Evolutionary conservation across 2,888 invertebrate genomes (phyloP), one percentile per base, ranked within the genome.

Genomic region (Dendrolimus houi): DNA sequence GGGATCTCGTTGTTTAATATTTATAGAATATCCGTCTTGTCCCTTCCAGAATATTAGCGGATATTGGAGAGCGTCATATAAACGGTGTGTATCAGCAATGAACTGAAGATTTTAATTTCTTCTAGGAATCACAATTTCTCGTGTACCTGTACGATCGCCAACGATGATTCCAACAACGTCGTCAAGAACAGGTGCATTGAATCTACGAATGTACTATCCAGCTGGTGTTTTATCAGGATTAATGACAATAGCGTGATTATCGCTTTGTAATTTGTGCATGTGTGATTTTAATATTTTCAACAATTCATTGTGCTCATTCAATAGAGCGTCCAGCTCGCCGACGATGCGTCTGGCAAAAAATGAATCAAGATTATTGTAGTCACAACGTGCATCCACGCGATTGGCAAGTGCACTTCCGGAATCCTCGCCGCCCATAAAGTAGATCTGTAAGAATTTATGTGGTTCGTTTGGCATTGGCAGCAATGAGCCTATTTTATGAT

Each of bases 161-260:
- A 63, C 59, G 42, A 64, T 61, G 55, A 65, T 59, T 56, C 57
- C 59, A 59, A 60, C 63, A 56, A 64, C 62, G 54, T 62, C 67
- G 12, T 64, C 60, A 59, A 62, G 57, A 58, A 61, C 67, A 59
- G 75, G 75, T 59, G 73, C 74, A 64, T 80, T 75, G 64, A 72
- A 79, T 74, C 74, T 71, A 66, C 75, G 64, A 8, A 68, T 53
- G 57, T 75, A 74, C 58, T 73, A 69, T 64, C 71, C 75, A 61
- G 64, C 67, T 67, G 73, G 69, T 66, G 64, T 67, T 69, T 62
- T 70, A 65, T 72, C 71, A 69, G 71, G 60, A 62, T 64, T 64
- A 14, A 64, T 64, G 60, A 65, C 60, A 41, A 65, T 65, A 60
- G 62, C 60, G 57, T 61, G 60, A 59, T 66, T 65, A 41, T 65